A percentile compares a stretch with the other conserved stretches of the same genome.
These are phyloP conservation scores for Kryptolebias ocellatus DNA, from an alignment of 2,797 vertebrate species.

Conservation along the genomic window DNA sequence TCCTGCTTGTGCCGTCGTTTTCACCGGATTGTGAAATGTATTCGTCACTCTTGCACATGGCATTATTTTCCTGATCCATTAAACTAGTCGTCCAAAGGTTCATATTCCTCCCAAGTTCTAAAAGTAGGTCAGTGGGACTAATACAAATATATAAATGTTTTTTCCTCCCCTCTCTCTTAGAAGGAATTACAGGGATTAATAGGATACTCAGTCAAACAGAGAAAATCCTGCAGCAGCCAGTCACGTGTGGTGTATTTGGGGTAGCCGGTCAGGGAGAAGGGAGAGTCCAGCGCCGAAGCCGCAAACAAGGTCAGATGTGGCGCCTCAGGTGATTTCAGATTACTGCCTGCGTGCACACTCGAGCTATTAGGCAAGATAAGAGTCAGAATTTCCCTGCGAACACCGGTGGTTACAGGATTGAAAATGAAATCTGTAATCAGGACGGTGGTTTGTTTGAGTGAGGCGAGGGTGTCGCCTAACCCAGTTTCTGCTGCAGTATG, in stretches of 20 bases:
- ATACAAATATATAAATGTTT: constrained; percentile 51
- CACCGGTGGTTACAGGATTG: constrained; percentile 38
- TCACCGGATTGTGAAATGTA: constrained; percentile 35
- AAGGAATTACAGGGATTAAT: constrained; percentile 75
- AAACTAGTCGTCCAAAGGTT: constrained; percentile 42
- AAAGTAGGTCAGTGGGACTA: constrained; percentile 70
- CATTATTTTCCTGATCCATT: constrained; percentile 42
- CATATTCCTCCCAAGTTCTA: constrained; percentile 29
- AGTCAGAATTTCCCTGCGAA: constrained; percentile 30
- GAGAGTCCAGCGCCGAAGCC: constrained; percentile 24
- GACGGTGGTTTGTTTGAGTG: constrained; percentile 48
- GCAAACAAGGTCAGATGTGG: constrained; percentile 55
- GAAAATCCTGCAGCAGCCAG: constrained; percentile 59
- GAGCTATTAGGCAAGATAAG: constrained; percentile 39
- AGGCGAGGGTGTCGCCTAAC: constrained; percentile 33
- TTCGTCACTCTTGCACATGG: constrained; percentile 24
- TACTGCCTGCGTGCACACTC: constrained; percentile 21
- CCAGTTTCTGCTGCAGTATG: constrained; percentile 47
- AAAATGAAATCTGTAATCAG: constrained; percentile 59
- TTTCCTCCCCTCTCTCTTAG: constrained; percentile 56
- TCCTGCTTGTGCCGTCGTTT: not conserved
- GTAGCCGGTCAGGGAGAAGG: constrained; percentile 39
- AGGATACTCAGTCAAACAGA: constrained; percentile 41
- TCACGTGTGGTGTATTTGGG: constrained; percentile 46
- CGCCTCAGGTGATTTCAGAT: constrained; percentile 68